Evolutionary conservation across 2,888 invertebrate species (phyloP).

Genomic region (Tipula confusa): DNA sequence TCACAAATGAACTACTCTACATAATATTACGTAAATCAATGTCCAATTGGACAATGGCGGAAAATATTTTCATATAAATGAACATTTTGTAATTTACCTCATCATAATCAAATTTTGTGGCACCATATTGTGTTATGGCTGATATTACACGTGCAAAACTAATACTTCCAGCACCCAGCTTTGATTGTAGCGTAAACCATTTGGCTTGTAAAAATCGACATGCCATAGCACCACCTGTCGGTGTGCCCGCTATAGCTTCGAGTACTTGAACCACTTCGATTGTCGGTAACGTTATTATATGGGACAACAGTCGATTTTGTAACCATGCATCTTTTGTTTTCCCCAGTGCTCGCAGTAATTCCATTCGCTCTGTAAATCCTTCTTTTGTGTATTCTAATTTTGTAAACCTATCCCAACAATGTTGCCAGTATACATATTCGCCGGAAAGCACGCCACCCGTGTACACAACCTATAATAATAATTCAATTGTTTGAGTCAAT

Average conservation of each 20-base stretch:
- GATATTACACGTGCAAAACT: slow-evolving; percentile 51
- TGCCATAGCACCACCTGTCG: slow-evolving; percentile 50
- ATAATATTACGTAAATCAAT: neutral
- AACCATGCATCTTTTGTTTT: slow-evolving; percentile 51
- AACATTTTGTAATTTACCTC: slow-evolving; percentile 42
- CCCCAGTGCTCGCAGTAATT: slow-evolving; percentile 47
- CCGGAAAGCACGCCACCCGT: slow-evolving; percentile 50
- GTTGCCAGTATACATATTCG: slow-evolving; percentile 50
- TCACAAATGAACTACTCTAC: neutral
- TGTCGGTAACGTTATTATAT: slow-evolving; percentile 49
- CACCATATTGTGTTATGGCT: slow-evolving; percentile 50
- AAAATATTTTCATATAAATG: neutral
- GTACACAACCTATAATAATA: slow-evolving; percentile 45
- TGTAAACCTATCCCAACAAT: slow-evolving; percentile 49
- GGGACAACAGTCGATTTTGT: slow-evolving; percentile 50
- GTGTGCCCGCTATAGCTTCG: slow-evolving; percentile 50
- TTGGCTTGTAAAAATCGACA: slow-evolving; percentile 50
- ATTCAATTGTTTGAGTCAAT: neutral
- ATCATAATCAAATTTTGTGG: slow-evolving; percentile 51
- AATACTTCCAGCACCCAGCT: slow-evolving; percentile 47
- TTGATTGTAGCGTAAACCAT: slow-evolving; percentile 49
- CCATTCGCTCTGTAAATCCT: slow-evolving; percentile 49
- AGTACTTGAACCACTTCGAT: slow-evolving; percentile 49
- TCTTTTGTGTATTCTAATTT: slow-evolving; percentile 46
- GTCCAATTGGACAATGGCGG: neutral